A percentile compares a stretch with the other conserved stretches of the same genome.
phyloP scores from a whole-genome alignment of 2,888 invertebrate genomes.

The Schizotus pectinicornis region DNA sequence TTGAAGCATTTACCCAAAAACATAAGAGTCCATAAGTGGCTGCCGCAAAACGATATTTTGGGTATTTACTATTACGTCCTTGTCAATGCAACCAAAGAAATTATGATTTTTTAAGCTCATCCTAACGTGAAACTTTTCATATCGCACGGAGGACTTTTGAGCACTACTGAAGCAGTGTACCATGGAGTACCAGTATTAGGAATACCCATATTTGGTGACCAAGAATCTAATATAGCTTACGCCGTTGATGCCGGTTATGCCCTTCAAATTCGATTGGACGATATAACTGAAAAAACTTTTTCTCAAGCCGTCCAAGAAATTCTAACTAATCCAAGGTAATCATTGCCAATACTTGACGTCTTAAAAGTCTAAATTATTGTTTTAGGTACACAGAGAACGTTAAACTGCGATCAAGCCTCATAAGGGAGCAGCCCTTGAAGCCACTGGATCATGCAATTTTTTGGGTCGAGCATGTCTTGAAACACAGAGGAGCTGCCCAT shows the following conservation, averaged over 20 bases:
- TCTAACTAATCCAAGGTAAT: slow-evolving; percentile 29
- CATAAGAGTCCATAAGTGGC: slow-evolving; percentile 66
- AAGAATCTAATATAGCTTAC: slow-evolving; percentile 59
- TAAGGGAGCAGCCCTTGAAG: slow-evolving; percentile 39
- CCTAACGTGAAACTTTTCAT: slow-evolving; percentile 64
- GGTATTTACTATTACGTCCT: too few relatives aligned
- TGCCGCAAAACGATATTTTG: slow-evolving; percentile 63
- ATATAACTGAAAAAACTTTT: slow-evolving; percentile 55
- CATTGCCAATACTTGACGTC: not conserved
- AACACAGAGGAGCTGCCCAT: slow-evolving; percentile 43
- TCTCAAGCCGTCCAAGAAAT: slow-evolving; percentile 43
- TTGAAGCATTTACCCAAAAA: slow-evolving; percentile 63
- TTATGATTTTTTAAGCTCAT: slow-evolving; percentile 59
- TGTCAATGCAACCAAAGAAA: too few relatives aligned
- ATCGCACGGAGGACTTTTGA: slow-evolving; percentile 66
- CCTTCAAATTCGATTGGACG: slow-evolving; percentile 52
- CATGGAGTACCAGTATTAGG: slow-evolving; percentile 61
- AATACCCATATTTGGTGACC: slow-evolving; percentile 63
- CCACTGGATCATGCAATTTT: slow-evolving; percentile 45
- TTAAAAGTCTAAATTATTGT: not conserved
- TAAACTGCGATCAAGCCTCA: slow-evolving; percentile 33
- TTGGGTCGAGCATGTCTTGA: slow-evolving; percentile 45
- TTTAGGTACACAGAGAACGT: slow-evolving; percentile 37
- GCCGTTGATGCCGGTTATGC: slow-evolving; percentile 58
- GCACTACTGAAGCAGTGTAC: slow-evolving; percentile 63